A percentile compares a stretch with the other conserved stretches of the same genome.
phyloP scores from a whole-genome alignment of 2,113 vertebrate genomes.

The Periophthalmodon schlosseri region DNA sequence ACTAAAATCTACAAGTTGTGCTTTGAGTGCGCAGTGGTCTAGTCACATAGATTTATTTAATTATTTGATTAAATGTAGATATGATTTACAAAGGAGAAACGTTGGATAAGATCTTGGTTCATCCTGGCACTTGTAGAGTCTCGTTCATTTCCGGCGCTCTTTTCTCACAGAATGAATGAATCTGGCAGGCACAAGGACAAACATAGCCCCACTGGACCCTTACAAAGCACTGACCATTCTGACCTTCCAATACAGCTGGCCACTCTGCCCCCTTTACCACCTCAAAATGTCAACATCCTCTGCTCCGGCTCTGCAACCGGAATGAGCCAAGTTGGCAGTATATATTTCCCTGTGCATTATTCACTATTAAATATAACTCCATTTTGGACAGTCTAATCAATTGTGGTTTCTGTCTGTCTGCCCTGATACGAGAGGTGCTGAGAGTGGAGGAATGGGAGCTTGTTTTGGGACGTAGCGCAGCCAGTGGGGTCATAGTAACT shows the following conservation, averaged over 20 bases:
- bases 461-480: constrained; percentile 56
- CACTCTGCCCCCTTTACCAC: constrained; percentile 55
- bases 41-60: too few relatives aligned
- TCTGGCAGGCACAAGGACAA: constrained; percentile 46
- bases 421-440: constrained; percentile 34
- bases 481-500: constrained; percentile 64
- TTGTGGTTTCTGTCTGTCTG: constrained; percentile 22
- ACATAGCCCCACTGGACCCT: constrained; percentile 22
- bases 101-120: too few relatives aligned
- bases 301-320: constrained; percentile 46
- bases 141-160: constrained; percentile 62
- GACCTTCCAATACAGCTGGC: constrained; percentile 71
- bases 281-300: constrained; percentile 76
- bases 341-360: constrained; percentile 15
- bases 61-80: too few relatives aligned
- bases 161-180: constrained; percentile 63
- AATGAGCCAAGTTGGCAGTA: constrained; percentile 58
- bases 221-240: constrained; percentile 37
- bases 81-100: too few relatives aligned
- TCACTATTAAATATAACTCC: not conserved
- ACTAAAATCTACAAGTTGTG: too few relatives aligned
- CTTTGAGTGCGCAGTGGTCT: too few relatives aligned
- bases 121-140: constrained; percentile 53
- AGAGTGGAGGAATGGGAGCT: constrained; percentile 43
- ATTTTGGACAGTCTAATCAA: constrained; percentile 35